These are phyloP conservation scores for Choloepus hoffmanni DNA, from an alignment of 2,113 vertebrate species.

Conservation along the genomic window DNA sequence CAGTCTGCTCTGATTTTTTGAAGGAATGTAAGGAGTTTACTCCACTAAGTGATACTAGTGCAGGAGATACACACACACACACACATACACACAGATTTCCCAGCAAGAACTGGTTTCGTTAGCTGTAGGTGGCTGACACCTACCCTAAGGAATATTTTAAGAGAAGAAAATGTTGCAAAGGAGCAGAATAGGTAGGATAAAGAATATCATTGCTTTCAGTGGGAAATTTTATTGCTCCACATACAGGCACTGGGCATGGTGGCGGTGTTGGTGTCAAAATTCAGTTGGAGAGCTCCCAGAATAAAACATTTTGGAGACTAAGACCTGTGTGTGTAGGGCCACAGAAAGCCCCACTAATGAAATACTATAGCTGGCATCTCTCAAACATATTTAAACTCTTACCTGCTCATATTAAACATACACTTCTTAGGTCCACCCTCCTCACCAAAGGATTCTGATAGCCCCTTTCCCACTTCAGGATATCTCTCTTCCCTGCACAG, in stretches of 20 bases:
- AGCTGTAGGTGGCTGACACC: neutral
- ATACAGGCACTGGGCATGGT: fast-evolving
- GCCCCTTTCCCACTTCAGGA: fast-evolving
- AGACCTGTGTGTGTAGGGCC: neutral
- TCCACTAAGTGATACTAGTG: neutral
- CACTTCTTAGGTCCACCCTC: neutral
- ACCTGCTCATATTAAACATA: neutral
- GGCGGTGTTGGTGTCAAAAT: neutral
- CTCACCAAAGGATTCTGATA: neutral
- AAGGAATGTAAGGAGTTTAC: neutral
- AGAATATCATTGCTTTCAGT: neutral
- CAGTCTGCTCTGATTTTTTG: constrained; percentile 35
- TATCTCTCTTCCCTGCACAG: neutral
- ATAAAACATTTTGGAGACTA: neutral
- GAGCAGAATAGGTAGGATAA: neutral
- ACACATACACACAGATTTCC: neutral
- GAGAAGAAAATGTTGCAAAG: neutral
- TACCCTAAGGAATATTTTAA: neutral
- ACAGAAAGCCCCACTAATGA: neutral
- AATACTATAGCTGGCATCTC: neutral
- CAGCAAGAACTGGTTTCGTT: neutral
- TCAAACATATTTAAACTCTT: neutral
- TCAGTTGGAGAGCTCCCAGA: neutral
- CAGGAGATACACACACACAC: neutral
- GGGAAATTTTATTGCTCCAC: neutral